Percentiles rank a stretch among this genome's conserved stretches.
These are phyloP conservation scores for Athalia circularis DNA, from an alignment of 2,888 invertebrate species.

Conservation along the genomic window DNA sequence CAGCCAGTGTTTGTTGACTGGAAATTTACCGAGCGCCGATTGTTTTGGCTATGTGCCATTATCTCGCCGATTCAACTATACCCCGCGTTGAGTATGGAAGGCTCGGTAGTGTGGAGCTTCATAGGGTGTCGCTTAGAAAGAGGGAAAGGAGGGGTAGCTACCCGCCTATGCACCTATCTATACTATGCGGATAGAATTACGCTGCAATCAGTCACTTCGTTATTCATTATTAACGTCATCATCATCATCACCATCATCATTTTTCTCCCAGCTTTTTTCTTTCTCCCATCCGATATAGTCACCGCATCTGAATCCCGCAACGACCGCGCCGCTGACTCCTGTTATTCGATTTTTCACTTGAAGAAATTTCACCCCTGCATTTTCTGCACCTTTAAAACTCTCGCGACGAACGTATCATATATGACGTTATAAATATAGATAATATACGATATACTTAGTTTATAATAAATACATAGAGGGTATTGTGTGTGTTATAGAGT, in stretches of 20 bases:
- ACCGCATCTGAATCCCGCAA: too few species aligned
- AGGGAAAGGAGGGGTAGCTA: constrained; percentile 31
- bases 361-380: not conserved
- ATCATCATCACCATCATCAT: constrained; percentile 51
- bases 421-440: too few species aligned
- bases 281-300: not conserved
- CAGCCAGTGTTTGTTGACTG: constrained; percentile 71
- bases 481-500: too few species aligned
- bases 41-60: constrained; percentile 71
- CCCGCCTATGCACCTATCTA: too few species aligned
- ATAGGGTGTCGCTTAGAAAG: constrained; percentile 45
- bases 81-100: constrained; percentile 7
- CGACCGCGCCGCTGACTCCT: not conserved
- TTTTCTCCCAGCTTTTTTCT: constrained; percentile 34
- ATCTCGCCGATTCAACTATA: constrained; percentile 54
- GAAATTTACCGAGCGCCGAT: constrained; percentile 70
- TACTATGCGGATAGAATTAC: constrained; percentile 50
- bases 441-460: too few species aligned
- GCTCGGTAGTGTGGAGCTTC: not conserved
- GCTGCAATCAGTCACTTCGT: constrained; percentile 54
- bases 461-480: too few species aligned
- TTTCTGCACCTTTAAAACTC: too few species aligned
- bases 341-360: constrained; percentile 15
- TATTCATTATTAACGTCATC: constrained; percentile 55
- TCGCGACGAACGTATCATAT: too few species aligned